A percentile compares a stretch with the other conserved stretches of the same genome.
Conservation (phyloP, 2,888 invertebrate species). For the Zootermopsis nevadensis region DNA sequence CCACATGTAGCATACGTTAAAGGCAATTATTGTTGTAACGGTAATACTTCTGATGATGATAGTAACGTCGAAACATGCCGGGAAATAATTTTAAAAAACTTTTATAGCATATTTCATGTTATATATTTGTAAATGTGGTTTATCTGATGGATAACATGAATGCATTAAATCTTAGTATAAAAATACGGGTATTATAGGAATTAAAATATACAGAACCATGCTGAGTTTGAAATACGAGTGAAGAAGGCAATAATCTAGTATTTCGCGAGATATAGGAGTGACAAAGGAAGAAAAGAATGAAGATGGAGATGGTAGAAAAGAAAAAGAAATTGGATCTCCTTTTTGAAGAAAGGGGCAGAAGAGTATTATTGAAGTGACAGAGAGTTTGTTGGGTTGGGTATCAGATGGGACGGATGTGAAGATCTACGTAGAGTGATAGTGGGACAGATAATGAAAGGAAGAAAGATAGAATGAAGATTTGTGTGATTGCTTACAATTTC, state of each 20-base stretch:
- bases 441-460: not conserved
- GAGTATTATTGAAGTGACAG: slow-evolving; percentile 7
- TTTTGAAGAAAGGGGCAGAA: not conserved
- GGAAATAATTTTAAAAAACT: too few relatives aligned
- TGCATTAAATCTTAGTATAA: too few relatives aligned
- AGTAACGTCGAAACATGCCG: too few relatives aligned
- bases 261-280: not conserved
- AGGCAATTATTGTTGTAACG: too few relatives aligned
- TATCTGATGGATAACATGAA: too few relatives aligned
- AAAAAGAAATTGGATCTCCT: not conserved
- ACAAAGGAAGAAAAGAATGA: not conserved
- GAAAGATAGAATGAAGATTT: slow-evolving; percentile 33
- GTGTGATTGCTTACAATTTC: slow-evolving; percentile 29
- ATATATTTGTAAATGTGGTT: too few relatives aligned
- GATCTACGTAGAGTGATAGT: not conserved
- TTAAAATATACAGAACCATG: too few relatives aligned
- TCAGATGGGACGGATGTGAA: not conserved
- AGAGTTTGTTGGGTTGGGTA: not conserved
- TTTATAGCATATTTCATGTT: too few relatives aligned
- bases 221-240: too few relatives aligned
- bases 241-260: not conserved
- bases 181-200: too few relatives aligned
- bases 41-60: too few relatives aligned
- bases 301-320: not conserved
- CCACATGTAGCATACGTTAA: too few relatives aligned